phyloP scores from a whole-genome alignment of 2,113 vertebrate species.

The Aptenodytes forsteri region DNA sequence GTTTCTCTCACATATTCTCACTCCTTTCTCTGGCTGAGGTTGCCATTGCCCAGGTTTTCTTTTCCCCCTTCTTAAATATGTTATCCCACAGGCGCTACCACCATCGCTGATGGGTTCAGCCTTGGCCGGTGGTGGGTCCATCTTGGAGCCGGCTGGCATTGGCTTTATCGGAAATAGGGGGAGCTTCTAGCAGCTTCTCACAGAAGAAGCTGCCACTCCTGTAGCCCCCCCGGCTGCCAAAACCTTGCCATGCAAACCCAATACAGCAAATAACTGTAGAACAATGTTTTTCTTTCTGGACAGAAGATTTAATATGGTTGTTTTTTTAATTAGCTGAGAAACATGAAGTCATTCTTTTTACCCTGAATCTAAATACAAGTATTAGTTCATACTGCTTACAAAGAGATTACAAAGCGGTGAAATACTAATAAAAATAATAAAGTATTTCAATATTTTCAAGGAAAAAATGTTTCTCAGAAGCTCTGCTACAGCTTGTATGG shows the following conservation, averaged over 20 bases:
- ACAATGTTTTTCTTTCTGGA: background rate
- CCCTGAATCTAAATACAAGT: background rate
- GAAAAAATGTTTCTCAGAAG: background rate
- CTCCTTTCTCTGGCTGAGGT: background rate
- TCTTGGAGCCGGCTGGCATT: background rate
- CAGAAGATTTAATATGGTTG: background rate
- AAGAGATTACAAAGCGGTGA: background rate
- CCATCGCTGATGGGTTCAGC: background rate
- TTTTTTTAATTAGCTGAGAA: background rate
- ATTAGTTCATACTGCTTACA: background rate
- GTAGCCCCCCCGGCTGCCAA: background rate
- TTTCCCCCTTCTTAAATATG: background rate
- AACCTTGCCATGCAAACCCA: background rate
- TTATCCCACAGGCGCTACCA: background rate
- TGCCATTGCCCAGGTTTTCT: background rate
- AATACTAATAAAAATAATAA: background rate
- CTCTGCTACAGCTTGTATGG: background rate
- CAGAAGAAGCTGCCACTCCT: background rate
- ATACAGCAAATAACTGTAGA: background rate
- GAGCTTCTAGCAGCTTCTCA: background rate
- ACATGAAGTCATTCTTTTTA: background rate
- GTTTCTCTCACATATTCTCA: background rate
- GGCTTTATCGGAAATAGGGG: background rate
- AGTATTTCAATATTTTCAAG: background rate
- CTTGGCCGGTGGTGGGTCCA: rapidly evolving